Evolutionary conservation across 2,888 invertebrate species (phyloP), one percentile per base, ranked within the genome.

Genomic region (Acleris holmiana): DNA sequence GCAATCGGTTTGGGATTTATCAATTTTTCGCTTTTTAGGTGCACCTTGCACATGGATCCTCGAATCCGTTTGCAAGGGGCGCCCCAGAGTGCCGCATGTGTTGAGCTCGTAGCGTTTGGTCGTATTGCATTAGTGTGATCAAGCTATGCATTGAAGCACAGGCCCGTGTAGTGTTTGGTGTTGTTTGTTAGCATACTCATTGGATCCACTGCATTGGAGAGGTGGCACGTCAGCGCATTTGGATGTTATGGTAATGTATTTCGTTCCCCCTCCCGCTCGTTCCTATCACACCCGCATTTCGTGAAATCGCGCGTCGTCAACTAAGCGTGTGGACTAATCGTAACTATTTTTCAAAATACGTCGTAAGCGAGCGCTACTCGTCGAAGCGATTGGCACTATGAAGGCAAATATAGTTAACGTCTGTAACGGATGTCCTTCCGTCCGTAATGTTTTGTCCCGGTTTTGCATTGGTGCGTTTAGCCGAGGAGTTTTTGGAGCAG

Each of bases 401-500:
- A 91, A 89, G 84, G 76, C 73, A 80, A 82, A 82, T 77, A 69
- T 73, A 69, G 74, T 73, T 82, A 73, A 80, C 73, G 77, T 60
- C 77, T 74, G 66, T 73, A 71, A 79, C 68, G 78, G 83, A 76
- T 77, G 71, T 77, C 76, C 76, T 76, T 80, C 77, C 77, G 74
- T 80, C 83, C 85, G 80, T 89, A 91, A 86, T 87, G 76, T 61
- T 84, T 86, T 80, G 80, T 84, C 86, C 86, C 86, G 88, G 83
- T 88, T 91, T 89, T 89, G 81, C 85, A 90, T 91, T 91, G 81
- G 80, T 88, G 77, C 89, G 85, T 91, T 84, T 94, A 98, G 98
- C 97, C 93, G 97, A 97, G 94, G 97, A 97, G 95, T 97, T 98
- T 94, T 95, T 98, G 96, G 97, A 95, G 94, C 97, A 98, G 94